Conservation (phyloP, 2,888 invertebrate genomes). For the Pyralis farinalis region DNA sequence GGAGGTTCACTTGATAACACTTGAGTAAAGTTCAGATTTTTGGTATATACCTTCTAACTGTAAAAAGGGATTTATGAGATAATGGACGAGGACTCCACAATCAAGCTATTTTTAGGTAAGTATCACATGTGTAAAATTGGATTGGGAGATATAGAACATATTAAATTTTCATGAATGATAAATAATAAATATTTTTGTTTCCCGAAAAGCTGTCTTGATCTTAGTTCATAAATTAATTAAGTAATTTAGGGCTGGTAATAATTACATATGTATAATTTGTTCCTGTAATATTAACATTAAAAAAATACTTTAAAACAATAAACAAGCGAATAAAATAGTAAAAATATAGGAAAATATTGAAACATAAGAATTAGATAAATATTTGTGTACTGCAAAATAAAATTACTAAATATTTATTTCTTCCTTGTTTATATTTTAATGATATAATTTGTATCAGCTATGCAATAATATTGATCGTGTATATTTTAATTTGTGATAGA, state of each 20-base stretch:
- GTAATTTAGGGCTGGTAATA: too few species aligned
- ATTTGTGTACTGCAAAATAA: constrained; percentile 30
- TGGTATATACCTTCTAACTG: too few species aligned
- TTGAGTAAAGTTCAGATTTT: too few species aligned
- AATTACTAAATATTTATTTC: constrained; percentile 2
- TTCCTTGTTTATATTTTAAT: neutral
- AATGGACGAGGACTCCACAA: too few species aligned
- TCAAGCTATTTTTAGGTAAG: too few species aligned
- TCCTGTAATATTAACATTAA: too few species aligned
- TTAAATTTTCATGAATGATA: too few species aligned
- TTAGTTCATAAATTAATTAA: neutral
- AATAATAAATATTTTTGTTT: constrained; percentile 17
- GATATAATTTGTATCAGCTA: constrained; percentile 1
- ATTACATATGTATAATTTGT: too few species aligned
- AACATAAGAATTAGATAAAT: constrained; percentile 21
- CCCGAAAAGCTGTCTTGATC: constrained; percentile 1
- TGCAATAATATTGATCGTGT: constrained; percentile 8
- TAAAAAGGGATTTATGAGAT: too few species aligned
- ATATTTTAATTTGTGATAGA: neutral
- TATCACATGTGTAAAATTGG: too few species aligned
- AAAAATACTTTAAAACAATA: neutral
- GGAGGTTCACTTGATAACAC: too few species aligned
- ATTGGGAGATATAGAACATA: too few species aligned
- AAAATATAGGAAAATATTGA: constrained; percentile 19
- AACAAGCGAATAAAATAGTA: neutral